Conservation (phyloP, 2,113 vertebrate genomes). For the Lophius piscatorius region DNA sequence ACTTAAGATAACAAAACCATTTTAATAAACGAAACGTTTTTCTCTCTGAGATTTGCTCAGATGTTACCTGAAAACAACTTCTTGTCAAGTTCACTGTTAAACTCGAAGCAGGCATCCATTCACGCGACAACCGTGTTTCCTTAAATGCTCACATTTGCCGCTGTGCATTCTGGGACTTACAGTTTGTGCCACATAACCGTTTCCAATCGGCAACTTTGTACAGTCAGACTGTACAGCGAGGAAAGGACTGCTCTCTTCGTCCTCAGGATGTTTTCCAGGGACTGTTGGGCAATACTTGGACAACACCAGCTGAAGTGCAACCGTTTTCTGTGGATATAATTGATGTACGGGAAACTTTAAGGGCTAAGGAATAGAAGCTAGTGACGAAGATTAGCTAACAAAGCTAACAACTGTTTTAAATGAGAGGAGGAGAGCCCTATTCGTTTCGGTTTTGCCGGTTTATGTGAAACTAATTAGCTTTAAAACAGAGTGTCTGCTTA, state of each 20-base stretch:
- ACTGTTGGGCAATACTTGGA: neutral
- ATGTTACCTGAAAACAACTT: no score
- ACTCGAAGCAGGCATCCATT: rapidly evolving
- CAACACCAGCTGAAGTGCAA: neutral
- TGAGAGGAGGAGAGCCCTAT: conserved; percentile 7
- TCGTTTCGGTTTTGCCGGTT: conserved; percentile 5
- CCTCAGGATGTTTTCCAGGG: conserved; percentile 26
- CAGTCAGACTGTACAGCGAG: conserved; percentile 44
- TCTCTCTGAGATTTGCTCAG: no score
- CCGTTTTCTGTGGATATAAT: conserved; percentile 7
- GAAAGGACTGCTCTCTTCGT: neutral
- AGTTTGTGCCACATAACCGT: conserved; percentile 75
- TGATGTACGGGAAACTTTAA: conserved; percentile 40
- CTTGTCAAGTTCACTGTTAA: no score
- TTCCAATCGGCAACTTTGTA: conserved; percentile 52
- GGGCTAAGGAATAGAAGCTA: conserved; percentile 39
- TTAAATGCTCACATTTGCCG: conserved; percentile 34
- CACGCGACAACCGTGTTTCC: rapidly evolving
- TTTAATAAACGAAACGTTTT: no score
- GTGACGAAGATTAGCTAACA: conserved; percentile 56
- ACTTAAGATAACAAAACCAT: no score
- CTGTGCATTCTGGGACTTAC: conserved; percentile 74
- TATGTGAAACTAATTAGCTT: neutral
- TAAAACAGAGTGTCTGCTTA: neutral
- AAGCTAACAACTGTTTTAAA: conserved; percentile 56